Base-by-base conservation (phyloP, 2,113 vertebrate genomes). In the Microtus montanus region DNA sequence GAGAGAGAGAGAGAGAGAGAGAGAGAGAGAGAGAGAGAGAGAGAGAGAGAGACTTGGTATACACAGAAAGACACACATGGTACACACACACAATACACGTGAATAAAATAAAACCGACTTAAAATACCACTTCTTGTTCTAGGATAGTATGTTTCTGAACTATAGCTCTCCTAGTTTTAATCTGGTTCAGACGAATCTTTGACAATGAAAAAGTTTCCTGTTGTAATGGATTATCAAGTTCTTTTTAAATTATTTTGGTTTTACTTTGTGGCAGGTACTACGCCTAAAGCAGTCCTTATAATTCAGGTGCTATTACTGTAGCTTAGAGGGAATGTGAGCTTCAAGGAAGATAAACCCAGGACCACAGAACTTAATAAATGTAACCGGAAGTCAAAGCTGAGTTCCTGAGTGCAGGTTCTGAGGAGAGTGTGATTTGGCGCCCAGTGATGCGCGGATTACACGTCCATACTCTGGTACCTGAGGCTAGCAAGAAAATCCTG, bases 121-220 rank as follows among this genome's bases (percentile, higher is more conserved):
- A 28, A 83, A 63, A 41, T 66, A 66, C 9, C 41, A 47, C 19
- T 24, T 77, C 58, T 91, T 68, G 75, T 30, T 82, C 66, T 87
- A 92, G 41, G 93, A 75, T 41, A 90, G 24, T 47, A 41, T 52
- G 9, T 52, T 77, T 86, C 38, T 85, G 13, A 30, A 88, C 12
- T 6, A 78, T 73, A 30, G 85, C 66, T 91, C 68, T 64, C 77
- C 61, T 88, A 84, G 70, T 47, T 84, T 15, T 26, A 70, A 35
- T 87, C 28, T 87, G 58, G 15, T 68, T 87, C 63, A 80, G 93
- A 75, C 87, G 49, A 79, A 91, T 75, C 80, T 85, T 74, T 80
- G 85, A 85, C 44, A 90, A 47, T 52, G 68, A 74, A 52, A 64
- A 83, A 17, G 22, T 54, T 41, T 33, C 35, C 3, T 64, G 1